phyloP scores from a whole-genome alignment of 2,797 vertebrate species.

The Parauchenoglanis punctatus region DNA sequence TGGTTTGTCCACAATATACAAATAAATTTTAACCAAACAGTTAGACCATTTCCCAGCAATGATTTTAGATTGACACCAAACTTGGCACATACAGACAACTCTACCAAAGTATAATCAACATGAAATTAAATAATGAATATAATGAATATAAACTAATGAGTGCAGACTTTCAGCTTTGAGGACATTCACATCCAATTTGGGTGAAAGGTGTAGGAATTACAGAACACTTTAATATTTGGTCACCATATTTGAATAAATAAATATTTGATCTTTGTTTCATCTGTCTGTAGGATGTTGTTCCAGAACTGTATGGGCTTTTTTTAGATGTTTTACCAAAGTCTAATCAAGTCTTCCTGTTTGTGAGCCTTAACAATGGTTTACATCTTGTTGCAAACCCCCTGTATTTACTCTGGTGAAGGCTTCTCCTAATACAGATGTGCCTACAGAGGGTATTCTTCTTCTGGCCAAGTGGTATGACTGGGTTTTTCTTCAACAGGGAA shows the following conservation, averaged over 20 bases:
- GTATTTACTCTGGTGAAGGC: background rate
- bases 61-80: no score
- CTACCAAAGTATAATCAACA: background rate
- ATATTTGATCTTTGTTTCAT: no score
- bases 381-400: background rate
- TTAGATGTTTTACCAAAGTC: background rate
- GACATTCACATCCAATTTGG: background rate
- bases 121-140: background rate
- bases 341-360: background rate
- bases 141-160: background rate
- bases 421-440: background rate
- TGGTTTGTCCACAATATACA: background rate
- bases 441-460: background rate
- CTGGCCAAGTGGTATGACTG: background rate
- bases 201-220: background rate
- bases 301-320: background rate
- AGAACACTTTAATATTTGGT: background rate
- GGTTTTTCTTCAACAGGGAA: background rate
- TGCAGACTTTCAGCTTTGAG: background rate
- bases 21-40: background rate
- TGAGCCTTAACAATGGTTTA: background rate
- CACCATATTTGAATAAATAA: background rate
- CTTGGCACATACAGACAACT: no score
- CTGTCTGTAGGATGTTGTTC: background rate
- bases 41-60: background rate